Percentiles rank a stretch among this genome's conserved stretches.
Conservation (phyloP, 2,113 vertebrate genomes). For the Tapirus terrestris region DNA sequence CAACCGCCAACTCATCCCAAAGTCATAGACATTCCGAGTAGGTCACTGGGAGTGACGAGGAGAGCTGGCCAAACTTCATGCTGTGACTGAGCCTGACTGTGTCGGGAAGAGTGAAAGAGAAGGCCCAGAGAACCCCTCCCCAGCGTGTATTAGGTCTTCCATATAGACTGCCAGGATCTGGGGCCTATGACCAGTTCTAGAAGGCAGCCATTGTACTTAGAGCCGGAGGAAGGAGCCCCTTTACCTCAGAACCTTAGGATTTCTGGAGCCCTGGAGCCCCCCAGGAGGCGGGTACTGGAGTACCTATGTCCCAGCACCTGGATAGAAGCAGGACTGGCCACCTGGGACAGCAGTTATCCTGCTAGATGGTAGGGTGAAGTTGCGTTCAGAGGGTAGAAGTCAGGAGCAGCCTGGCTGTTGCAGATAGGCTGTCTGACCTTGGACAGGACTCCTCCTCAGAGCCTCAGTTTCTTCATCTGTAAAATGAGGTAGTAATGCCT, state of each 20-base stretch:
- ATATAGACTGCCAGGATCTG: fast-evolving
- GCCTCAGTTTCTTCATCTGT: background rate
- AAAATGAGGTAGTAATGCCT: too few species aligned
- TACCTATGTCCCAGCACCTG: background rate
- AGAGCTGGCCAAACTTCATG: background rate
- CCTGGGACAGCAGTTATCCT: background rate
- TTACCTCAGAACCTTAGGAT: background rate
- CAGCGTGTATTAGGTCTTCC: fast-evolving
- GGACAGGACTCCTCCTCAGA: background rate
- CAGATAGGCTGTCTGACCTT: background rate
- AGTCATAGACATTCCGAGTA: background rate
- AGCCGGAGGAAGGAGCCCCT: background rate
- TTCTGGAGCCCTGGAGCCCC: background rate
- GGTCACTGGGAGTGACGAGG: background rate
- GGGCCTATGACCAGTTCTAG: too few species aligned
- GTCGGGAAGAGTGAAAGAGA: background rate
- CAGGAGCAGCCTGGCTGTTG: background rate
- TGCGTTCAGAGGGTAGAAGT: background rate
- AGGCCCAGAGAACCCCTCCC: background rate
- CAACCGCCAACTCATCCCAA: background rate
- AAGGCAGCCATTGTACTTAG: background rate
- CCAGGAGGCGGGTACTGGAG: background rate
- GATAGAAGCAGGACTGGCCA: background rate
- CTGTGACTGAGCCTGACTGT: background rate
- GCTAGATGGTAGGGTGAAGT: background rate